Base-by-base conservation (phyloP, 1,140 invertebrate genomes). In the Brachionus rubens region DNA sequence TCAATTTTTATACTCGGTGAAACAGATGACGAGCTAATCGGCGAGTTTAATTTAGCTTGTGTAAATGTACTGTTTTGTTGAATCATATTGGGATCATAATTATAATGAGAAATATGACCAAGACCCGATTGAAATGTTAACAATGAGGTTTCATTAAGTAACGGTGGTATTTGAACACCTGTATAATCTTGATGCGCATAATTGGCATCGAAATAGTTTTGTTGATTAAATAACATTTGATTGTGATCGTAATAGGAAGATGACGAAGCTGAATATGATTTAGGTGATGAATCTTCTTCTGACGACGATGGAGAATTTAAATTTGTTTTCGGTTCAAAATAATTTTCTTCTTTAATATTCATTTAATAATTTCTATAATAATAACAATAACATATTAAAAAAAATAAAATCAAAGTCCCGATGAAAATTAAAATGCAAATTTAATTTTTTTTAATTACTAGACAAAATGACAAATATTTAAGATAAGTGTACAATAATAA, bases 341-440 rank as follows among this genome's bases (percentile, higher is more conserved):
- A 65, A 65, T 16, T 43, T 43, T 65, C 59, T 65, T 65, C 40
- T 65, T 65, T 65, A 65, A 65, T 65, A 65, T 65, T 65, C 59
- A 65, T 65, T 65, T 65, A 65, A 65, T 65, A 65, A 65, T 43
- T 30, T 65, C 40, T 43, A 6, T 28, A 24, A n/a, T 40, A 43
- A 30, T 12, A 43, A 43, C 19, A 24, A 19, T n/a, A 62, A 28
- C 3, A 46, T 14, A 46, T 7, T 7, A 46, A 10, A 16, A 7
- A 46, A 46, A 46, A 10, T 7, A 7, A 46, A 46, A 46, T 3
- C n/a, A 46, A 46, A 46, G 43, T 36, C 33, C 33, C 33, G 54
- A 59, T 19, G 43, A 65, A 65, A 65, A 65, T 65, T 65, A 65
- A 65, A 65, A 24, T 65, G 16, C 21, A 41, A 65, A 43, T 65